These are phyloP conservation scores for Aegithalos caudatus DNA, from an alignment of 2,113 vertebrate genomes.

Conservation along the genomic window DNA sequence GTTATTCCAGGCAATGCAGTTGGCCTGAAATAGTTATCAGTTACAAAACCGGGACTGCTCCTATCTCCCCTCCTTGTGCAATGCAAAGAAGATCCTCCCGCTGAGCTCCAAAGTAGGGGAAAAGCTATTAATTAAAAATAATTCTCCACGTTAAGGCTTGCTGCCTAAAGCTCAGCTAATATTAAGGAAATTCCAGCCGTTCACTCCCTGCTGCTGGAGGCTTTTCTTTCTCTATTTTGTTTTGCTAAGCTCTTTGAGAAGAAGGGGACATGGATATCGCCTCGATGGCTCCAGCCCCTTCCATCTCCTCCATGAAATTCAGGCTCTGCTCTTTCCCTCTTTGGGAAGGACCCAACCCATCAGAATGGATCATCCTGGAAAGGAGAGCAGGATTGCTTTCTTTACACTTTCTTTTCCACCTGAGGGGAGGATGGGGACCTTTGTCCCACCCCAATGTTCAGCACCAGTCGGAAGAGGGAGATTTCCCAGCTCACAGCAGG, in stretches of 20 bases:
- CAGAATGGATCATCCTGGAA: not conserved
- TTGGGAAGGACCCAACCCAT: not conserved
- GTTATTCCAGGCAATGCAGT: slow-evolving; percentile 61
- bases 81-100: slow-evolving; percentile 50
- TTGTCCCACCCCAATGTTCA: not conserved
- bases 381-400: not conserved
- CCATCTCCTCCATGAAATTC: not conserved
- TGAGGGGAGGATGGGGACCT: not conserved
- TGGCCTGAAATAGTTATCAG: slow-evolving; percentile 47
- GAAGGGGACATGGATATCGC: not conserved
- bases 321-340: not conserved
- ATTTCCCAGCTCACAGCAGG: not conserved
- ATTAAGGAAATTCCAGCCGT: slow-evolving; percentile 51
- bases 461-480: not conserved
- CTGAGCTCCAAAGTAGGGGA: slow-evolving; percentile 29
- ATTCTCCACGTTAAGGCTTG: slow-evolving; percentile 33
- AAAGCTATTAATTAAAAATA: slow-evolving; percentile 59
- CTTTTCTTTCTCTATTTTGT: slow-evolving; percentile 51
- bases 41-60: slow-evolving; percentile 39
- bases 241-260: slow-evolving; percentile 30
- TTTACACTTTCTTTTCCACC: not conserved
- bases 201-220: slow-evolving; percentile 33
- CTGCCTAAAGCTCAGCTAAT: slow-evolving; percentile 49
- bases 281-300: not conserved
- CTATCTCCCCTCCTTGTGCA: slow-evolving; percentile 32